Evolutionary conservation across 2,888 invertebrate genomes (phyloP).

Genomic region (Dichetophora obliterata): DNA sequence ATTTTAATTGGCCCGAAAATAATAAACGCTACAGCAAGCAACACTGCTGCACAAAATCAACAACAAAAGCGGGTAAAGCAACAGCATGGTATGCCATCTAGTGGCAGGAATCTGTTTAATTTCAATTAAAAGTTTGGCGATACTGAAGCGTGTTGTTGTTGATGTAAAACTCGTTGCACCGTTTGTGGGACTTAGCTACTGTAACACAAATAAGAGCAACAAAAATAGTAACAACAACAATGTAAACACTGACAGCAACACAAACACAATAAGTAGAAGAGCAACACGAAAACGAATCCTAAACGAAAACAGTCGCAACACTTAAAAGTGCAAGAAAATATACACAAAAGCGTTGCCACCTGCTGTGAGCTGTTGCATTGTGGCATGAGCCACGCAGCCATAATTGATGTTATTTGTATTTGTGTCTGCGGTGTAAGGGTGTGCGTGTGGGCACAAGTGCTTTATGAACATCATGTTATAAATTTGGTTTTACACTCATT

Average conservation of each 20-base stretch:
- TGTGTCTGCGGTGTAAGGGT: too few species aligned
- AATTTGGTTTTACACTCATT: too few species aligned
- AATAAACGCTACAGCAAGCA: too few species aligned
- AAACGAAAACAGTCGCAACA: background rate
- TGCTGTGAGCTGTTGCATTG: background rate
- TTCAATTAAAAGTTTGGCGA: slow-evolving; percentile 40
- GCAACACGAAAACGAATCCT: background rate
- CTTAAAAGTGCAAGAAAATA: background rate
- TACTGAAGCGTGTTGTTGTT: slow-evolving; percentile 4
- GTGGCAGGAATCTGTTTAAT: slow-evolving; percentile 35
- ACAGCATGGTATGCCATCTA: background rate
- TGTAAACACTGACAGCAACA: background rate
- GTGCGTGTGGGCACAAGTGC: too few species aligned
- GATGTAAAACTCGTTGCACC: background rate
- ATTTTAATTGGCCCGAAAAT: too few species aligned
- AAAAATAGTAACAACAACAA: background rate
- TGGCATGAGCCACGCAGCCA: too few species aligned
- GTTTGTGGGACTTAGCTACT: background rate
- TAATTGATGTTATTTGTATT: too few species aligned
- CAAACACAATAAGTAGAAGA: too few species aligned
- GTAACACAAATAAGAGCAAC: background rate
- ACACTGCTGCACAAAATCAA: background rate
- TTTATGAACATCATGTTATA: too few species aligned
- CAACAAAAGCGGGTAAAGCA: background rate
- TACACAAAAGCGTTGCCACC: background rate